Evolutionary conservation across 2,113 vertebrate genomes (phyloP), one percentile per base, ranked within the genome.

Genomic region (Sinocyclocheilus maitianheensis): DNA sequence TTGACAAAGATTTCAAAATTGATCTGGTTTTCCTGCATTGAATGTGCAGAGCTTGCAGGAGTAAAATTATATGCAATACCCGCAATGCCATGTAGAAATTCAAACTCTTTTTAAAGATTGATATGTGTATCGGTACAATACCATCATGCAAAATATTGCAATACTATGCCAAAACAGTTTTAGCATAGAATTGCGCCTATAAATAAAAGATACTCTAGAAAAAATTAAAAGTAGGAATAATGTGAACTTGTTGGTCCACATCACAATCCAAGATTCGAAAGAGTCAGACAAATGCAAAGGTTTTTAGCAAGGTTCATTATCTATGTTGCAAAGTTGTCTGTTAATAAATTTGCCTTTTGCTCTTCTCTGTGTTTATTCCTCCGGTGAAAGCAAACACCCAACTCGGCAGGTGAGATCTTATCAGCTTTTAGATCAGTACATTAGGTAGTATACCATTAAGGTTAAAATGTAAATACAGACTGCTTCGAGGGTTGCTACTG

Each of bases 361-460:
- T 81, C 13, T 13, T 81, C 24, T 43, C 43, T 81, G 40, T 81
- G 37, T 81, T 81, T 81, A 81, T 63, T 81, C 60, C 40, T 81
- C 43, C 40, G 48, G 20, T 9, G 40, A 18, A 60, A 81, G 58
- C 78, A 60, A 65, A 81, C 60, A n/a, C 60, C 78, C 60, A 81
- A 14, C 60, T 46, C 9, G 13, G 37, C 60, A 65, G 78, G 78
- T 81, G 58, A 81, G 60, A 81, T 5, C 65, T 16, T 65, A 81
- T 81, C 78, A 81, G 78, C 37, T 46, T 81, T 81, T 8, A 62
- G 77, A 79, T 62, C 20, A n/a, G 77, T 79, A 58, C 51, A 37
- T 22, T 22, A 12, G 4, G 55, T 62, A 80, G 78, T 43, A 43
- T 20, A 80, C 24, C 78, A 63, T 1, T 9, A 60, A 60, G 18